A percentile compares a stretch with the other conserved stretches of the same genome.
Conservation (phyloP, 2,113 vertebrate species). For the Ahaetulla prasina region DNA sequence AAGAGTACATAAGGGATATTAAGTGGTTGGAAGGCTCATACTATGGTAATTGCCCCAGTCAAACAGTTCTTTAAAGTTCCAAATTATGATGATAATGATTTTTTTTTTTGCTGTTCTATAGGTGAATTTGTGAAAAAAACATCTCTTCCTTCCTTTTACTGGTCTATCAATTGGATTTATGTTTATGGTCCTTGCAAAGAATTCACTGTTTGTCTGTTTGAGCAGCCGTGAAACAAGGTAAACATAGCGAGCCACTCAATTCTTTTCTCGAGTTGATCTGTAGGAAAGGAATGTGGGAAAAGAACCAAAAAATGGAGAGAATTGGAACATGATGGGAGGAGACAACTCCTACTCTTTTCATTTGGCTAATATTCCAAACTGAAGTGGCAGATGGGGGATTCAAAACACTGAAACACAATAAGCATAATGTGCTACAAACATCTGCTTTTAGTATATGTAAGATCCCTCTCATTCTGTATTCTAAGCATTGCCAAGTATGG, state of each 20-base stretch:
- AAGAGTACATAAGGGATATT: neutral
- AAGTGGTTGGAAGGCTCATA: neutral
- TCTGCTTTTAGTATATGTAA: neutral
- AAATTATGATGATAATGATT: neutral
- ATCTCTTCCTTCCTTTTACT: neutral
- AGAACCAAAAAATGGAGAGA: neutral
- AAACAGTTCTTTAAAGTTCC: neutral
- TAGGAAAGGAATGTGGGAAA: slow-evolving; percentile 9
- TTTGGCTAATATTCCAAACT: rapidly evolving
- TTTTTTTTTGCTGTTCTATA: neutral
- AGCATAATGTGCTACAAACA: neutral
- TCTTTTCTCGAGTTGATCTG: neutral
- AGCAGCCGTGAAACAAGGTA: neutral
- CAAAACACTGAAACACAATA: neutral
- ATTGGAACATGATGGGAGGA: neutral
- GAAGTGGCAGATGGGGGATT: rapidly evolving
- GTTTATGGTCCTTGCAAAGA: slow-evolving; percentile 1
- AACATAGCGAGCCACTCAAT: neutral
- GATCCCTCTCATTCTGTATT: neutral
- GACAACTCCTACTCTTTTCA: neutral
- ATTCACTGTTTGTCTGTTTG: neutral
- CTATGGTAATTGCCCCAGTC: neutral
- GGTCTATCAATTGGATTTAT: neutral
- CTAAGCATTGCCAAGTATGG: neutral
- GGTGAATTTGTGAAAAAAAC: neutral